Percentiles rank a stretch among this genome's conserved stretches.
Evolutionary conservation across 2,113 vertebrate species (phyloP).

Genomic region (Baryphthengus martii): DNA sequence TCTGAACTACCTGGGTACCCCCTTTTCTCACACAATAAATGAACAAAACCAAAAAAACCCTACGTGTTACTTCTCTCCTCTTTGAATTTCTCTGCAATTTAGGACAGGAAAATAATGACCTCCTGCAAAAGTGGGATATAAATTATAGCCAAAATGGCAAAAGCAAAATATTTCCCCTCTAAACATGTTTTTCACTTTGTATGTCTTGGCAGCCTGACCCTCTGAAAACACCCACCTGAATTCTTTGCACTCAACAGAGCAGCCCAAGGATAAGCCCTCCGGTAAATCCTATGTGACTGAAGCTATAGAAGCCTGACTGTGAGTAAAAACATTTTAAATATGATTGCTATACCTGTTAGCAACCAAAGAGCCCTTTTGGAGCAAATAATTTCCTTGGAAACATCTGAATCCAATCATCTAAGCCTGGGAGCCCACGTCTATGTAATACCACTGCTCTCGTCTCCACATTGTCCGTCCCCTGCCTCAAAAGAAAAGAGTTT

Average conservation of each 20-base stretch:
- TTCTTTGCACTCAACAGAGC: neutral
- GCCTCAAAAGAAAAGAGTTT: conserved; percentile 40
- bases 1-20: neutral
- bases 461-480: neutral
- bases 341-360: conserved; percentile 40
- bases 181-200: conserved; percentile 29
- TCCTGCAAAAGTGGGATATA: neutral
- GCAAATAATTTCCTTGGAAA: conserved; percentile 42
- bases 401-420: conserved; percentile 45
- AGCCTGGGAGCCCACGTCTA: neutral
- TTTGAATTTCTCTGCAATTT: neutral
- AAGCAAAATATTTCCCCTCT: conserved; percentile 34
- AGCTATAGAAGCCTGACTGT: conserved; percentile 28
- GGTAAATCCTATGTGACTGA: conserved; percentile 34
- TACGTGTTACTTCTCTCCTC: neutral
- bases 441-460: neutral
- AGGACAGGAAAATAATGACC: neutral
- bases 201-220: conserved; percentile 34
- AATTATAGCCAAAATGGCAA: neutral
- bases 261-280: conserved; percentile 17
- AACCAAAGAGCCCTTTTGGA: conserved; percentile 40
- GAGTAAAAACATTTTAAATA: conserved; percentile 57
- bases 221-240: conserved; percentile 25
- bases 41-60: neutral
- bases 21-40: neutral